Evolutionary conservation across 1,140 invertebrate genomes (phyloP).

Genomic region (Philaenus spumarius): DNA sequence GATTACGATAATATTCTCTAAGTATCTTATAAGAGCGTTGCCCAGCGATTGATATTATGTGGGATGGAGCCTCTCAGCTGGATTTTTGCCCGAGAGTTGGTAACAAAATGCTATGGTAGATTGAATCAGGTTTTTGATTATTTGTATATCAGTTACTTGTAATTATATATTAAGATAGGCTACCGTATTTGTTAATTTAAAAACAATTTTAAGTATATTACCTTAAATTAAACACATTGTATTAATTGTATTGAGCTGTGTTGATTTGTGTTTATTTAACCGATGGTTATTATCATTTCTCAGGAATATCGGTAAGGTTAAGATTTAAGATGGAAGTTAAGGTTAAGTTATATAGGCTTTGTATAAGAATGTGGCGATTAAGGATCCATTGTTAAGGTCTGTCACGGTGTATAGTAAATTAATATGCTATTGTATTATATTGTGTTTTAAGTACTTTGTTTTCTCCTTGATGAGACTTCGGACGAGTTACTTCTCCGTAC

Average conservation of each 20-base stretch:
- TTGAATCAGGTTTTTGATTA: background rate
- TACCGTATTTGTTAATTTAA: too few relatives aligned
- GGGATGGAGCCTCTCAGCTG: constrained; percentile 17
- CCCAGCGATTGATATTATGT: constrained; percentile 3
- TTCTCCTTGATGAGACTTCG: too few relatives aligned
- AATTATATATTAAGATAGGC: too few relatives aligned
- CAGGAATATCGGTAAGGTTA: too few relatives aligned
- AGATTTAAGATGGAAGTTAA: too few relatives aligned
- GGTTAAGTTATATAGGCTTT: background rate
- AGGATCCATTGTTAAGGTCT: background rate
- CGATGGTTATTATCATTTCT: too few relatives aligned
- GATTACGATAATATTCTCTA: too few relatives aligned
- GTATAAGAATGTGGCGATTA: background rate
- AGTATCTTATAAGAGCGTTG: background rate
- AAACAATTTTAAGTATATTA: too few relatives aligned
- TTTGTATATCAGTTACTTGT: too few relatives aligned
- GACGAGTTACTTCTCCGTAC: constrained; percentile 5
- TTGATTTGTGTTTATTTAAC: too few relatives aligned
- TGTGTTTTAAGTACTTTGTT: background rate
- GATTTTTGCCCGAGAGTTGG: background rate
- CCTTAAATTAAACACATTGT: too few relatives aligned
- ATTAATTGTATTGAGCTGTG: too few relatives aligned
- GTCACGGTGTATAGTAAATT: constrained; percentile 1
- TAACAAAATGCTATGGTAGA: background rate
- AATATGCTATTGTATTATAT: constrained; percentile 3